phyloP scores from a whole-genome alignment of 2,113 vertebrate genomes.

The Leptocoma aspasia region DNA sequence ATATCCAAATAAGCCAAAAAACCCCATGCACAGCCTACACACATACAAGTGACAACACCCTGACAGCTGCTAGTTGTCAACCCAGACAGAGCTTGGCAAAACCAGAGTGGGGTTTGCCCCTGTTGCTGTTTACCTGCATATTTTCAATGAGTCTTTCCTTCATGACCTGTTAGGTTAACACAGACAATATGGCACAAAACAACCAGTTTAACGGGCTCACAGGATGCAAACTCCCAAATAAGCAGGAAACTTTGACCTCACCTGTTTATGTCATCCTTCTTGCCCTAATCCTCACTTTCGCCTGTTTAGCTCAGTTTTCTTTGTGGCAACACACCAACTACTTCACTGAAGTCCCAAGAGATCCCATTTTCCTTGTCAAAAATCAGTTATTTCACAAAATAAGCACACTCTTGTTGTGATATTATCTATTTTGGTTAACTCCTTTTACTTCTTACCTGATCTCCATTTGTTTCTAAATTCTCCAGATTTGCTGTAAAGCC shows the following conservation, averaged over 20 bases:
- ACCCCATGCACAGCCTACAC: background rate
- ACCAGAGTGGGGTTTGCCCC: rapidly evolving
- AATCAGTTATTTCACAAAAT: background rate
- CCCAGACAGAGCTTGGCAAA: background rate
- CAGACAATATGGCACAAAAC: background rate
- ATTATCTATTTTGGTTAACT: background rate
- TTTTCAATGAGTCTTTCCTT: background rate
- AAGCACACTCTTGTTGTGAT: background rate
- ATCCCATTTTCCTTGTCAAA: background rate
- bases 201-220: background rate
- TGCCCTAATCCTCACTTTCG: background rate
- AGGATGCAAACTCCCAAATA: background rate
- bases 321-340: background rate
- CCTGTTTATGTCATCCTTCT: background rate
- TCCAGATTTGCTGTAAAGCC: background rate
- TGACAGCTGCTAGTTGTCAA: background rate
- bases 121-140: background rate
- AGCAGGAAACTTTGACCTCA: background rate
- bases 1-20: background rate
- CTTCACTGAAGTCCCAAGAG: background rate
- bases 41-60: background rate
- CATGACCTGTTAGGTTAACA: background rate
- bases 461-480: background rate
- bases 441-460: background rate
- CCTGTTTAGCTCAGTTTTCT: background rate